phyloP scores from a whole-genome alignment of 2,113 vertebrate genomes.

The Rattus norvegicus region GRCr8 NC_086020.1:154695501-154696000 shows the following conservation, averaged over 20 bases:
- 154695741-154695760: not conserved
- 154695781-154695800: not conserved
- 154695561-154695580: not conserved
- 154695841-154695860: conserved; percentile 33
- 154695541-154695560: not conserved
- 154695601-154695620: not conserved
- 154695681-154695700: not conserved
- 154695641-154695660: not conserved
- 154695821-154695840: conserved; percentile 38
- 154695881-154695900: not conserved
- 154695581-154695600: not conserved
- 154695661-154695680: not conserved
- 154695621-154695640: not conserved
- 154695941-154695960: conserved; percentile 65
- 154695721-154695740: no score
- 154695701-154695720: not conserved
- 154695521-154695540: not conserved
- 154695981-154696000: conserved; percentile 64
- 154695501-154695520: not conserved
- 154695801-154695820: conserved; percentile 9
- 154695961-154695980: conserved; percentile 45
- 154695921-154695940: conserved; percentile 29
- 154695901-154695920: conserved; percentile 11
- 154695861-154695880: conserved; percentile 42
- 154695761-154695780: not conserved